Base-by-base conservation (phyloP, 2,888 invertebrate species). In the Lithophane ornitopus region DNA sequence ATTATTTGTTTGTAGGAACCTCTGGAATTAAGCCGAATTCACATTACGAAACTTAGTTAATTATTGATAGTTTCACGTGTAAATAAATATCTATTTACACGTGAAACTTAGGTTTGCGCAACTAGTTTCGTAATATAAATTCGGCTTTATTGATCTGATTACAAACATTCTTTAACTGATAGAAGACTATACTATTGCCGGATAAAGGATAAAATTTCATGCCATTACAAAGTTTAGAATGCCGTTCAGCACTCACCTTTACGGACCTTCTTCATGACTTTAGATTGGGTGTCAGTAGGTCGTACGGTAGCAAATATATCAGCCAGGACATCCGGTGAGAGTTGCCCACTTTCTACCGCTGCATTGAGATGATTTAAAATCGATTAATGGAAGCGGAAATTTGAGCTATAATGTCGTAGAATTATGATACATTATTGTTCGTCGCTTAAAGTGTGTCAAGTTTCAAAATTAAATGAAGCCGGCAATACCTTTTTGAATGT, bases 191-290 rank as follows among this genome's bases (percentile, higher is more conserved):
- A 22, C 9, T 52, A 22, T 52, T 52, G 22, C 22, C 9, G 19
- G 22, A 9, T 14, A 22, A 22, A 22, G 52, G 52, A 52, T 22
- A 49, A 11, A 52, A 52, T 54, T 11, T 52, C 11, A 54, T 4
- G 11, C 2, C 54, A n/a, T 12, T n/a, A 54, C n/a, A 54, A 54
- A 54, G 12, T 54, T n/a, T 8, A 19, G 11, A 19, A 19, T 11
- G 9, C 41, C 7, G 9, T 26, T 28, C 4, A 3, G 9, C 3
- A 11, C 46, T 34, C 28, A 81, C 81, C 85, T 75, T 74, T 85
- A 8, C 67, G 76, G 14, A 81, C 70, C n/a, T 81, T 81, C 70
- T 63, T 85, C 59, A 81, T 59, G 28, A 85, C 54, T 49, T 65
- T 58, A 58, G 82, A 70, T 28, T 44, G 59, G 4, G 62, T 81